Conservation (phyloP, 1,140 invertebrate species). For the Theocolax elegans region DNA sequence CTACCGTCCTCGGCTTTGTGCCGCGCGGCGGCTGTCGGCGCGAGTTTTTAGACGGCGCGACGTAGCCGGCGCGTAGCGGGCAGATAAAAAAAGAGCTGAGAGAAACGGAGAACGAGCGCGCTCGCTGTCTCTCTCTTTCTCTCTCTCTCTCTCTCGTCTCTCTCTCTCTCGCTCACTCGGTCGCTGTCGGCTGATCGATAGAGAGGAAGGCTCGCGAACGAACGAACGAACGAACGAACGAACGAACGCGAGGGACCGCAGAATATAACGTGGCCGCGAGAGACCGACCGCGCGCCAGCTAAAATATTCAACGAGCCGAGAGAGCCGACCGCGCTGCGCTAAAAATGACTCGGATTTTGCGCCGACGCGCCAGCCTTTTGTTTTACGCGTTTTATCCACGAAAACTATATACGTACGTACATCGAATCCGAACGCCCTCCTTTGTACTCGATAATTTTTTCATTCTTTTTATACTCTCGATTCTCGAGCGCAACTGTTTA, state of each 20-base stretch:
- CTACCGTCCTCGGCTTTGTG: not conserved
- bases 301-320: constrained; percentile 17
- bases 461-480: too few relatives aligned
- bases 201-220: not conserved
- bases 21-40: not conserved
- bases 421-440: too few relatives aligned
- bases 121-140: too few relatives aligned
- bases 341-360: too few relatives aligned
- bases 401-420: too few relatives aligned
- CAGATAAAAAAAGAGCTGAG: constrained; percentile 36
- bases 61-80: not conserved
- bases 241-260: constrained; percentile 36
- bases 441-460: too few relatives aligned
- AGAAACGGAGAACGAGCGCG: too few relatives aligned
- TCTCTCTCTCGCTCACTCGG: too few relatives aligned
- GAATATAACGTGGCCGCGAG: constrained; percentile 34
- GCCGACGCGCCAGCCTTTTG: too few relatives aligned
- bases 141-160: too few relatives aligned
- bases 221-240: constrained; percentile 32
- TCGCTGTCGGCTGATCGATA: constrained; percentile 37
- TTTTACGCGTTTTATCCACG: too few relatives aligned
- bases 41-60: constrained; percentile 34
- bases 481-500: too few relatives aligned
- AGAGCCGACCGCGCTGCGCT: not conserved
- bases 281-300: not conserved